Percentiles rank a stretch among this genome's conserved stretches.
Conservation (phyloP, 2,888 invertebrate genomes). For the Ommatoiulus sabulosus region DNA sequence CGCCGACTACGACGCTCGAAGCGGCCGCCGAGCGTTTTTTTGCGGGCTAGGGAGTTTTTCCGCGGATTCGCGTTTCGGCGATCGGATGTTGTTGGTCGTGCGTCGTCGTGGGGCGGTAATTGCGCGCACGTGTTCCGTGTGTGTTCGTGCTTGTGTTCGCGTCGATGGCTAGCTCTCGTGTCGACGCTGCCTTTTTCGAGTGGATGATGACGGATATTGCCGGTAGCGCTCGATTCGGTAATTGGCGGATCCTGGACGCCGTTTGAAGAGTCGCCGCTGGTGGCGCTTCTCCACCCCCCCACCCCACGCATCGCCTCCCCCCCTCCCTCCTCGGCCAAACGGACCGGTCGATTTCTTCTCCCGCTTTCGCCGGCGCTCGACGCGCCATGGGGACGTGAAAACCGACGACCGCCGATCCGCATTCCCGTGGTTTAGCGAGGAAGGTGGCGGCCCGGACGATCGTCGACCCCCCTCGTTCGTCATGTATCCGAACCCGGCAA, state of each 20-base stretch:
- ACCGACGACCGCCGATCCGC: constrained; percentile 1
- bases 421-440: neutral
- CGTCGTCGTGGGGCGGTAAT: neutral
- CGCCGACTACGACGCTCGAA: neutral
- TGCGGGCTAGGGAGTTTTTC: neutral
- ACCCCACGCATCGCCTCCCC: neutral
- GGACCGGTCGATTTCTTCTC: neutral
- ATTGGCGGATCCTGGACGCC: neutral
- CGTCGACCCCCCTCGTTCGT: neutral
- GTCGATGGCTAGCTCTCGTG: neutral
- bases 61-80: neutral
- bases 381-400: constrained; percentile 22
- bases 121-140: neutral
- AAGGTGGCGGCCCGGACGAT: constrained; percentile 56
- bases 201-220: neutral
- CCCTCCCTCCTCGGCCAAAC: neutral
- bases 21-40: neutral
- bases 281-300: neutral
- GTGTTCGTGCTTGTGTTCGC: too few relatives aligned
- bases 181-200: neutral
- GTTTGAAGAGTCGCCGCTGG: constrained; percentile 11
- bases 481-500: constrained; percentile 62
- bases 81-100: neutral
- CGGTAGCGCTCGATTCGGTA: neutral
- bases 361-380: neutral